Conservation (phyloP, 2,888 invertebrate species). For the Micoletzkya japonica region DNA sequence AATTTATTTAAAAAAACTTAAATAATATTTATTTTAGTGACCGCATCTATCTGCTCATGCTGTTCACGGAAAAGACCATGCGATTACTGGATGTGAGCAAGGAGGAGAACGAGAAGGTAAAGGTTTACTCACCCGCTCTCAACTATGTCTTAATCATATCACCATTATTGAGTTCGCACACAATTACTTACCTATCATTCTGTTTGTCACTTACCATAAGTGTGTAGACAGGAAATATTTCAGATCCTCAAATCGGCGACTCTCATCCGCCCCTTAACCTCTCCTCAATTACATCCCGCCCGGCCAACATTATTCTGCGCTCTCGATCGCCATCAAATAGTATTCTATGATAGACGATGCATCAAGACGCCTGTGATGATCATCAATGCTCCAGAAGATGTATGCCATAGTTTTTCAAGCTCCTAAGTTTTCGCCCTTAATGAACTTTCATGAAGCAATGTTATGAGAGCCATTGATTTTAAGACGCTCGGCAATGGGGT, state of each 20-base stretch:
- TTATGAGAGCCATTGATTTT: neutral
- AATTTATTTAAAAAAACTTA: no score
- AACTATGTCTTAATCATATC: neutral
- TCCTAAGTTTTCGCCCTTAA: neutral
- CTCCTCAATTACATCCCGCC: neutral
- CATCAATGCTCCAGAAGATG: neutral
- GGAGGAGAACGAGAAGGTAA: slow-evolving; percentile 16
- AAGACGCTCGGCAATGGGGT: slow-evolving; percentile 12
- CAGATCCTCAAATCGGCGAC: slow-evolving; percentile 10
- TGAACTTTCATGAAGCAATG: neutral
- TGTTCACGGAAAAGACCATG: slow-evolving; percentile 21
- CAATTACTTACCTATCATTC: neutral
- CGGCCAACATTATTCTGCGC: slow-evolving; percentile 10
- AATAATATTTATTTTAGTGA: slow-evolving; percentile 7
- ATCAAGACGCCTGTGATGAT: slow-evolving; percentile 4
- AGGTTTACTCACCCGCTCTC: neutral
- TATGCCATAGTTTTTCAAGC: neutral
- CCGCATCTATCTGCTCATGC: slow-evolving; percentile 8
- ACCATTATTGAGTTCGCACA: neutral
- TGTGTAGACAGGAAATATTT: no score
- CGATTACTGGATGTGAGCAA: neutral
- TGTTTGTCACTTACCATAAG: neutral
- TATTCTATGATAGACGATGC: slow-evolving; percentile 20
- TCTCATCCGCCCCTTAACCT: neutral
- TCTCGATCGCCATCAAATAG: neutral